Evolutionary conservation across 2,113 vertebrate species (phyloP).

Genomic region (Apodemus sylvaticus): DNA sequence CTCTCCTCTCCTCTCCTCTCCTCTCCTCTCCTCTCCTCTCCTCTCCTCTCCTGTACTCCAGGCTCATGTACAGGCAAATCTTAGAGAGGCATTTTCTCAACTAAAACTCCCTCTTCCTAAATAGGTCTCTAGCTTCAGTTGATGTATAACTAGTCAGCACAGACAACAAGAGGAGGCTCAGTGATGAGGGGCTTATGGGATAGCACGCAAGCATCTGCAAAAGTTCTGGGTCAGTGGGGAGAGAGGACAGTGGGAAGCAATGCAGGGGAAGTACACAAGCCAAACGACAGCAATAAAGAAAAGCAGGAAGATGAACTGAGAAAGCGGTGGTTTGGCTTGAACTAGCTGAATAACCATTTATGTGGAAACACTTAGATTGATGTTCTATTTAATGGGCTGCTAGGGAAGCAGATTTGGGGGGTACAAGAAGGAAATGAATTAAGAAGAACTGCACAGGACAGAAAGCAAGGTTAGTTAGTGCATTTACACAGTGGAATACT

Average conservation of each 20-base stretch:
- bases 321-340: neutral
- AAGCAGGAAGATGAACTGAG: neutral
- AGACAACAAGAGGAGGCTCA: neutral
- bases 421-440: neutral
- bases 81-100: no score
- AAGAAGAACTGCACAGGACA: neutral
- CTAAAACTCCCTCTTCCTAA: neutral
- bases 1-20: no score
- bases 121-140: neutral
- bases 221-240: neutral
- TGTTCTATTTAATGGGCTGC: neutral
- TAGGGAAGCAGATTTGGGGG: no score
- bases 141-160: neutral
- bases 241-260: neutral
- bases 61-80: neutral
- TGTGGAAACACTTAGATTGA: neutral
- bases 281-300: neutral
- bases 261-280: neutral
- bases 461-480: neutral
- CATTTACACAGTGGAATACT: neutral
- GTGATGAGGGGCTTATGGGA: neutral
- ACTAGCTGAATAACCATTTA: neutral
- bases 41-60: no score
- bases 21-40: no score
- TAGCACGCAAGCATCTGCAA: fast-evolving